Base-by-base conservation (phyloP, 1,140 invertebrate species). In the Danaus plexippus region DNA sequence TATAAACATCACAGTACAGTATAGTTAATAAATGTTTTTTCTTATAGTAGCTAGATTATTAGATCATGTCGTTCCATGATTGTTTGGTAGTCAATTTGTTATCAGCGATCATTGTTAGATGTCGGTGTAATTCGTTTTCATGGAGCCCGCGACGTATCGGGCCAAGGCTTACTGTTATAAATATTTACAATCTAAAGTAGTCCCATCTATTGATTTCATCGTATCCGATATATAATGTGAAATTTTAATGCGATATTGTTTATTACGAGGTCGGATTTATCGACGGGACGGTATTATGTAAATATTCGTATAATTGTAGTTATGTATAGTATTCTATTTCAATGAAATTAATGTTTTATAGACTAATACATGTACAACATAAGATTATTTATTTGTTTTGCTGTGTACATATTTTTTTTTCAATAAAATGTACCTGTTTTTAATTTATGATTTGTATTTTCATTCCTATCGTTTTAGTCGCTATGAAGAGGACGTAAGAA, bases 311-410 rank as follows among this genome's bases (percentile, higher is more conserved):
- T 74, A 79, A 78, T 63, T 78, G 77, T 85, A 85, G 80, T 83
- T 85, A 84, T 86, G 83, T 86, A 86, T 84, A 86, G 80, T 83
- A 85, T 82, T 80, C 82, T 86, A 86, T 86, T 86, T 86, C 80
- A 75, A 75, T 81, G 83, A 81, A 86, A 83, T 86, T 83, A 86
- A 86, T 86, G 83, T 86, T 86, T 86, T 86, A 83, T 84, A 84
- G 80, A 86, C 74, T 84, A 86, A 86, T 86, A 86, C 50, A 12
- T 60, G 59, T 86, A 86, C 83, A 81, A 83, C 61, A 81, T 86
- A 86, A 86, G 83, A 86, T 86, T 86, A 86, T 86, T 86, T 86
- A 86, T 86, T 86, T 86, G 83, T 86, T 86, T 86, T 86, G 80
- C 80, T 84, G 83, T 84, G 83, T 86, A 86, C 78, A 86, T 86